Conservation (phyloP, 2,888 invertebrate species). For the Stenoptilia bipunctidactyla region DNA sequence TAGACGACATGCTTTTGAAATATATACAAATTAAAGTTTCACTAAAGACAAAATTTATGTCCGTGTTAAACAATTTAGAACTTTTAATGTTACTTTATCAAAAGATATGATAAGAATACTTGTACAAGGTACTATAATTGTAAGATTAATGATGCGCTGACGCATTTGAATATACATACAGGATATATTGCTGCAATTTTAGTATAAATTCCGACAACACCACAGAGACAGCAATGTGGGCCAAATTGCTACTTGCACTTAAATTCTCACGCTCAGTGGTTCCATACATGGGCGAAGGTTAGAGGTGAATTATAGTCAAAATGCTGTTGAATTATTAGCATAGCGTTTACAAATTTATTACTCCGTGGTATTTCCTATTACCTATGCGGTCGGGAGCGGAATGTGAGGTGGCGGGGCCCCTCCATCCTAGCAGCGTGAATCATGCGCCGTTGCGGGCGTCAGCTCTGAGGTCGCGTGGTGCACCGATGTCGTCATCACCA, state of each 20-base stretch:
- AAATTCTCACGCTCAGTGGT: neutral
- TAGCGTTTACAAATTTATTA: slow-evolving; percentile 41
- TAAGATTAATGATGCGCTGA: too few relatives aligned
- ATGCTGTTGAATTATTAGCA: slow-evolving; percentile 30
- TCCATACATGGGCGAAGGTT: slow-evolving; percentile 10
- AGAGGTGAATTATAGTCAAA: slow-evolving; percentile 22
- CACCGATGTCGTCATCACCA: slow-evolving; percentile 43
- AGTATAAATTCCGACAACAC: neutral
- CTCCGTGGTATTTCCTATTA: slow-evolving; percentile 56
- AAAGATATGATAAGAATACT: too few relatives aligned
- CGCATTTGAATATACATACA: too few relatives aligned
- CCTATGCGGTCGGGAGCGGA: slow-evolving; percentile 45
- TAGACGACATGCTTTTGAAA: too few relatives aligned
- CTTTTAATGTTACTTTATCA: too few relatives aligned
- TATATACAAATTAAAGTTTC: too few relatives aligned
- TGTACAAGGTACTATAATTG: too few relatives aligned
- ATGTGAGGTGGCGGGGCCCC: slow-evolving; percentile 38
- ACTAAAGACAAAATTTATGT: too few relatives aligned
- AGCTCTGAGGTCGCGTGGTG: slow-evolving; percentile 41
- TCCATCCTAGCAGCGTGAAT: slow-evolving; percentile 39
- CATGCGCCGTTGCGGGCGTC: slow-evolving; percentile 30
- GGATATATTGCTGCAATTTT: slow-evolving; percentile 4
- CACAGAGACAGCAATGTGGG: neutral
- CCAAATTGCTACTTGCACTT: neutral
- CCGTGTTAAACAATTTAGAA: too few relatives aligned